Base-by-base conservation (phyloP, 2,113 vertebrate genomes). In the Ifrita kowaldi region DNA sequence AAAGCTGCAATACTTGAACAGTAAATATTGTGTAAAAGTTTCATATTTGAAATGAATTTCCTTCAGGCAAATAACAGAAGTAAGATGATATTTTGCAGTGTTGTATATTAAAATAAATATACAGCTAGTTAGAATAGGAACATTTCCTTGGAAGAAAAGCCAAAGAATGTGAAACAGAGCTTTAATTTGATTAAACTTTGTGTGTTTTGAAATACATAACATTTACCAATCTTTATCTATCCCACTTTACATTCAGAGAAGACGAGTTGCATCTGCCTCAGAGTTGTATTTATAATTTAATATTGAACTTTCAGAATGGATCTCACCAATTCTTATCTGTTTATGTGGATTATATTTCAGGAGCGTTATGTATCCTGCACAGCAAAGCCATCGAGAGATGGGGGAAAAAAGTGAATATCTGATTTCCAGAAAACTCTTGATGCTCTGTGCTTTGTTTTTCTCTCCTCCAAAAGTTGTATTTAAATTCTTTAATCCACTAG, bases 11-110 rank as follows among this genome's bases (percentile, higher is more conserved):
- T 94, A 97, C 84, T 93, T 87, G 68, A 97, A 97, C 95, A 77
- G 88, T 96, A 97, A 98, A 97, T 97, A 93, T 84, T 97, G 89
- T 95, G 89, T 94, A 96, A 95, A 96, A 97, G 75, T 94, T 94
- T 97, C 90, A 92, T 96, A 97, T 96, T 90, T 95, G 95, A 97
- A 97, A 97, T 98, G 53, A 97, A 95, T 93, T 92, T 96, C 89
- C 88, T 97, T 95, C 87, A 78, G 96, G 89, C 91, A 97, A 97
- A 97, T 95, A 97, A 82, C 93, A 96, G 56, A 87, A 97, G 95
- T 68, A 96, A 96, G 82, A 97, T 95, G 82, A 88, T 97, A 95
- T 95, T 97, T 97, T 96, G 88, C 76, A 83, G 67, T 68, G 47
- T 95, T 97, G 87, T 96, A 75, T 98, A 95, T 97, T 97, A 96